phyloP scores from a whole-genome alignment of 2,113 vertebrate species.

The Dinomys branickii region DNA sequence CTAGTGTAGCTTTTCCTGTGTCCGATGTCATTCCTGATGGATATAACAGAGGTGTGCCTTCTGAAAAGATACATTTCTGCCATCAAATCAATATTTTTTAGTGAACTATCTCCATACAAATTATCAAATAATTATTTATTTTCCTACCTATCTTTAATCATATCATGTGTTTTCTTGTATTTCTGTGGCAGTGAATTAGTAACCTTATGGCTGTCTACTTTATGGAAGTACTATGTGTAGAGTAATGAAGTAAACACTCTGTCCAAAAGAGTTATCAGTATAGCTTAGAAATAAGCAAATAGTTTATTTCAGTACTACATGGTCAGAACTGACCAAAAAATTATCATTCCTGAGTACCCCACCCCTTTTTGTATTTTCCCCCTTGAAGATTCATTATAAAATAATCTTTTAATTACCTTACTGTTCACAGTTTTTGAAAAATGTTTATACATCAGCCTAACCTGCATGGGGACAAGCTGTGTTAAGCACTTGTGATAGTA shows the following conservation, averaged over 20 bases:
- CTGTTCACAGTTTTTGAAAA: neutral
- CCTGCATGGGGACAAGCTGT: accelerated
- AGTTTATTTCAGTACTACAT: neutral
- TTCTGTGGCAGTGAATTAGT: constrained; percentile 1
- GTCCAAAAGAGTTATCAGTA: neutral
- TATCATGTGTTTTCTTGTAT: neutral
- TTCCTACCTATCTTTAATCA: neutral
- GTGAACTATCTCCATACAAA: neutral
- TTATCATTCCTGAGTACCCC: neutral
- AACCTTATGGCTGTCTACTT: neutral
- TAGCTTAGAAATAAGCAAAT: neutral
- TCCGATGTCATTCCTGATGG: constrained; percentile 34
- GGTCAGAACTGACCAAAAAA: neutral
- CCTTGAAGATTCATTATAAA: neutral
- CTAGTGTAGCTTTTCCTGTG: neutral
- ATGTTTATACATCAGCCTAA: neutral
- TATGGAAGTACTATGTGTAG: neutral
- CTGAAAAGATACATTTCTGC: neutral
- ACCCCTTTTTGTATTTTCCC: neutral
- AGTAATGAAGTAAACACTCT: neutral
- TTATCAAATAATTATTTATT: constrained; percentile 35
- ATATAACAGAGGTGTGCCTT: neutral
- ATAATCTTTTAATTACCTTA: neutral
- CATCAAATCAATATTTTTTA: neutral
- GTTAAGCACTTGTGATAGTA: neutral